Conservation (phyloP, 2,888 invertebrate genomes). For the Lasioglossum zephyrum region DNA sequence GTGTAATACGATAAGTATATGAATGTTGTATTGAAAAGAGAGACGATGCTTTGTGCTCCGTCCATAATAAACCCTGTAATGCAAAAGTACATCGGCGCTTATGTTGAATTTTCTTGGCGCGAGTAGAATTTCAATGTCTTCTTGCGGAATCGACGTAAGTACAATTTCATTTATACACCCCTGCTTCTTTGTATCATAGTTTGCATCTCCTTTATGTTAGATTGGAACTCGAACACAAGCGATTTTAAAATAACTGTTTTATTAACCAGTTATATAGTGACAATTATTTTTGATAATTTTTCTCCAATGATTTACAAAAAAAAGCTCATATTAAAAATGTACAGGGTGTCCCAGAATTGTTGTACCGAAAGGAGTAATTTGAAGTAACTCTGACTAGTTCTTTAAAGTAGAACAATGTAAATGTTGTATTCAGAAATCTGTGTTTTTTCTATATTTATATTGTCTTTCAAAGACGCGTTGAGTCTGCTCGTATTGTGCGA, state of each 20-base stretch:
- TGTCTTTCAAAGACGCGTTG: not conserved
- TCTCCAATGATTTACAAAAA: not conserved
- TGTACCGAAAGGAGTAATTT: no score
- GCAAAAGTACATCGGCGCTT: constrained; percentile 14
- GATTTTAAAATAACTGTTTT: not conserved
- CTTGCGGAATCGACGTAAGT: constrained; percentile 2
- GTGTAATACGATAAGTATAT: constrained; percentile 49
- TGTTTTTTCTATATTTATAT: not conserved
- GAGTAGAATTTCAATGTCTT: not conserved
- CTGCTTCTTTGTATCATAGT: not conserved
- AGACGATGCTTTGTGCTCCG: constrained; percentile 79
- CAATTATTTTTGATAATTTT: not conserved
- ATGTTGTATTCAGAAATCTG: not conserved
- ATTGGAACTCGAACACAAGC: not conserved
- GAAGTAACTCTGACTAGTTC: no score
- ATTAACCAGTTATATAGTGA: not conserved
- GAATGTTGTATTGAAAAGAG: constrained; percentile 65
- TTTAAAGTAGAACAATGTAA: not conserved
- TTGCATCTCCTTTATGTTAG: not conserved
- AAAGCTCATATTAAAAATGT: no score
- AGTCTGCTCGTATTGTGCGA: not conserved
- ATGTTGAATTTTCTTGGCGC: not conserved
- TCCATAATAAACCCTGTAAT: constrained; percentile 74
- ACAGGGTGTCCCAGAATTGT: no score
- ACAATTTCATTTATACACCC: not conserved